These are phyloP conservation scores for Margarornis squamiger DNA, from an alignment of 2,797 vertebrate genomes.

Conservation along the genomic window DNA sequence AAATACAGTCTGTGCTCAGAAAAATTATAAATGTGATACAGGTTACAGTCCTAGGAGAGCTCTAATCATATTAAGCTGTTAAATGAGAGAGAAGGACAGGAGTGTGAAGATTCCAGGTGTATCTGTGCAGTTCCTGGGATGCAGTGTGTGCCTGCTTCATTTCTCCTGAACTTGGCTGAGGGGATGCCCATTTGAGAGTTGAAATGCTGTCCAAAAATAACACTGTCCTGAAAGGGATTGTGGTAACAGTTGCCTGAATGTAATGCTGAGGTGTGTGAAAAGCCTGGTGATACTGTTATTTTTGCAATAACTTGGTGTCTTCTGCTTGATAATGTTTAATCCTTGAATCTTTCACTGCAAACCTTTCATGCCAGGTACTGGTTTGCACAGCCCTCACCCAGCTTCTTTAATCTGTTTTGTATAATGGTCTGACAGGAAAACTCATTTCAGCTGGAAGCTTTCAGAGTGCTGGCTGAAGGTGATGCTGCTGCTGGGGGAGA, in stretches of 20 bases:
- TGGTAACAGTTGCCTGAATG: neutral
- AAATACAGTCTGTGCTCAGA: neutral
- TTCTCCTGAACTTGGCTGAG: neutral
- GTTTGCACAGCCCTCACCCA: neutral
- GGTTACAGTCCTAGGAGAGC: neutral
- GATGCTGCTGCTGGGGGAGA: neutral
- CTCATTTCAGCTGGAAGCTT: neutral
- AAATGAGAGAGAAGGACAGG: neutral
- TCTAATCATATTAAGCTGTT: neutral
- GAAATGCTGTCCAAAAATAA: neutral
- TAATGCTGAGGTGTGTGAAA: neutral
- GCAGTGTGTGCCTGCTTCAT: neutral
- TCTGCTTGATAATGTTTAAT: neutral
- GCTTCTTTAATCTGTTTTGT: neutral
- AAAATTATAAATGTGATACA: neutral
- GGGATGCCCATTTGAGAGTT: neutral
- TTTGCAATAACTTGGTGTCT: neutral
- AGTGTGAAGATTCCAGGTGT: neutral
- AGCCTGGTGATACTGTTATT: neutral
- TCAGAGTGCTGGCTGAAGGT: neutral
- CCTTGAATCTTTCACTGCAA: neutral
- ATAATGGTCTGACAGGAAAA: neutral
- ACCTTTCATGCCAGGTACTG: neutral
- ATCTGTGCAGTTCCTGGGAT: neutral
- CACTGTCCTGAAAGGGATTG: neutral